Evolutionary conservation across 2,888 invertebrate species (phyloP), one percentile per base, ranked within the genome.

Genomic region (Drosophila fulvimacula): DNA sequence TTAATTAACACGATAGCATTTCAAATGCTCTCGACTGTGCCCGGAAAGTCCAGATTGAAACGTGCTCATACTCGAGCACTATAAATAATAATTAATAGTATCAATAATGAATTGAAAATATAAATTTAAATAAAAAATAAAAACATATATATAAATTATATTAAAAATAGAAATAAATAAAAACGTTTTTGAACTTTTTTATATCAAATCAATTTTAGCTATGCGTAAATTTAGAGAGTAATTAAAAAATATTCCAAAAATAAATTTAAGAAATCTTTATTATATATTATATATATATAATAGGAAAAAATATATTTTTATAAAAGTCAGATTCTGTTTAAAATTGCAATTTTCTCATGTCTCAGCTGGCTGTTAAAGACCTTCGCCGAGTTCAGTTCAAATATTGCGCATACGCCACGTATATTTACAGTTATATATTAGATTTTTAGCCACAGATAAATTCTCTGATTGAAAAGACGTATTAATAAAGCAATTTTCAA

Each of bases 401-500:
- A 61, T 51, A 73, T 73, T 63, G 48, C 59, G 39, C 36, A 67
- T 67, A 72, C 59, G 55, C 51, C 17, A 1, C 13, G 32, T 46
- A 6, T 36, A n/a, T 46, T 13, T 42, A 6, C n/a, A 15, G 21
- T 32, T 15, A 44, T 21, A 17, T 27, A 32, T 63, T 52, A 5
- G 39, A 42, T 46, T 48, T 55, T 38, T 59, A 9, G 32, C 32
- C 42, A 38, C 39, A 58, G 63, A 63, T 39, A 49, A 41, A 19
- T 57, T 57, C 19, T 62, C 27, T 24, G 58, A 41, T 34, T 41
- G 34, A 17, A 58, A 48, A 30, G 39, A 6, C 19, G 36, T 48
- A 46, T 46, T 56, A 59, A 81, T 70, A 71, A 61, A 76, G 79
- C 52, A 51, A 65, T 60, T 49, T 72, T 49, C 41, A 34, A 80